Conservation (phyloP, 2,888 invertebrate species). For the Torymus tubicola region DNA sequence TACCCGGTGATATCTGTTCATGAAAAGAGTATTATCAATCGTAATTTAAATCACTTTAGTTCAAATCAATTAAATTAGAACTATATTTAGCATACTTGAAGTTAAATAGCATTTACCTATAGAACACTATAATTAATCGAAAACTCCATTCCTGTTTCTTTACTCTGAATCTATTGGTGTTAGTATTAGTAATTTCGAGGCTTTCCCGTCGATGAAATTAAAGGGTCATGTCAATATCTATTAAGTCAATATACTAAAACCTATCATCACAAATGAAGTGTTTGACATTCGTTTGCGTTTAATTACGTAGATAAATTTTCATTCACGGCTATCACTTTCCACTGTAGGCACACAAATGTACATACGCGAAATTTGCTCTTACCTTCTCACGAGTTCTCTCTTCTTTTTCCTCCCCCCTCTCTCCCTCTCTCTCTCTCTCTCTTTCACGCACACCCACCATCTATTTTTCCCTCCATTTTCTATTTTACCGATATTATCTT, state of each 20-base stretch:
- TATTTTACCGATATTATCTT: too few relatives aligned
- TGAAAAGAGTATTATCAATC: too few relatives aligned
- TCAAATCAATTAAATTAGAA: constrained; percentile 2
- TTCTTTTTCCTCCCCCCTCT: too few relatives aligned
- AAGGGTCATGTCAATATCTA: constrained; percentile 28
- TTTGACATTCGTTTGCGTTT: constrained; percentile 44
- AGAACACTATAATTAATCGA: constrained; percentile 27
- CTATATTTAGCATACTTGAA: constrained; percentile 10
- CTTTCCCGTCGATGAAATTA: not conserved
- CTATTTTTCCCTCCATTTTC: too few relatives aligned
- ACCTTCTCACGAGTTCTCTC: too few relatives aligned
- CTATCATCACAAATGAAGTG: constrained; percentile 33
- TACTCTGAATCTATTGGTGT: too few relatives aligned
- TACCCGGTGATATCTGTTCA: too few relatives aligned
- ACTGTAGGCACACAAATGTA: too few relatives aligned
- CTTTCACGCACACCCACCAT: too few relatives aligned
- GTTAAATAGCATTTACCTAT: constrained; percentile 15
- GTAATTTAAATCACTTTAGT: not conserved
- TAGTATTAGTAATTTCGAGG: not conserved
- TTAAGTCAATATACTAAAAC: constrained; percentile 30
- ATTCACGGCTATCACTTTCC: constrained; percentile 7
- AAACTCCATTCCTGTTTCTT: not conserved
- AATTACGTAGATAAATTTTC: constrained; percentile 44
- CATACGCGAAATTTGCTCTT: too few relatives aligned
- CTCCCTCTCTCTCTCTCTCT: too few relatives aligned